Evolutionary conservation across 2,888 invertebrate genomes (phyloP).

Genomic region (Nematopogon swammerdamellus): DNA sequence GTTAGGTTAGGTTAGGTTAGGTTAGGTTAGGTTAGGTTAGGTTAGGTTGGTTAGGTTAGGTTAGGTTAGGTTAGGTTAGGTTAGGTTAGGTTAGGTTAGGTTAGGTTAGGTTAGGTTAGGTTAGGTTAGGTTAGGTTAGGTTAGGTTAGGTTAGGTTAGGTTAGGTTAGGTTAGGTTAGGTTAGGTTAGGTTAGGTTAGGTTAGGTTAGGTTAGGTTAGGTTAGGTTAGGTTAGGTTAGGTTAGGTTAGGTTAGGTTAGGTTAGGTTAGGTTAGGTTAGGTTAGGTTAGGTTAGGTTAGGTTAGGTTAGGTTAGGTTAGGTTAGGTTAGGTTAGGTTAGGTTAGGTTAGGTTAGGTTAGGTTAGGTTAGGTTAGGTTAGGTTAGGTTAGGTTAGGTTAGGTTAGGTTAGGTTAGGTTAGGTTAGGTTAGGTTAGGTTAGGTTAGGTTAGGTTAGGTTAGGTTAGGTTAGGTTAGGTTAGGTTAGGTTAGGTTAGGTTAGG

Average conservation of each 20-base stretch:
- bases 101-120: conserved; percentile 3
- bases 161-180: conserved; percentile 3
- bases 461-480: conserved; percentile 4
- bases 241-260: conserved; percentile 2
- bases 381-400: conserved; percentile 4
- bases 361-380: conserved; percentile 4
- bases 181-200: conserved; percentile 3
- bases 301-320: conserved; percentile 2
- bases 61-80: conserved; percentile 4
- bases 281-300: conserved; percentile 3
- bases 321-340: conserved; percentile 3
- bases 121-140: conserved; percentile 3
- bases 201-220: conserved; percentile 3
- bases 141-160: conserved; percentile 3
- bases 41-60: conserved; percentile 5
- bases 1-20: conserved; percentile 5
- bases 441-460: conserved; percentile 4
- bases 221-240: conserved; percentile 2
- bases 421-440: conserved; percentile 4
- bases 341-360: conserved; percentile 1
- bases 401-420: conserved; percentile 4
- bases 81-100: conserved; percentile 3
- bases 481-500: conserved; percentile 4
- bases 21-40: conserved; percentile 5
- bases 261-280: conserved; percentile 2